Percentiles rank a stretch among this genome's conserved stretches.
Evolutionary conservation across 2,797 vertebrate genomes (phyloP).

Genomic region (Aulostomus chinensis): DNA sequence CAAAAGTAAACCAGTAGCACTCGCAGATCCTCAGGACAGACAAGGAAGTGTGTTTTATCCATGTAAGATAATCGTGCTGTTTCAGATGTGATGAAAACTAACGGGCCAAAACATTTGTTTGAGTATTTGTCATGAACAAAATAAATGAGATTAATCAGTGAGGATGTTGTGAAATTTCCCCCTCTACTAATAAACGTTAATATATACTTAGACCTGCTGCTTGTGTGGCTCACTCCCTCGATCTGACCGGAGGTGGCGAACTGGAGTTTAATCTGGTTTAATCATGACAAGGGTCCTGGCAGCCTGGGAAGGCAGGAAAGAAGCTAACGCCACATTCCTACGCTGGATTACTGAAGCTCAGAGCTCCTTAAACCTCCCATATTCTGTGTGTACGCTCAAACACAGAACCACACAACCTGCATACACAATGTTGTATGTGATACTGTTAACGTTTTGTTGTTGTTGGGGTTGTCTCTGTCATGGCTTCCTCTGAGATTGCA

Average conservation of each 20-base stretch:
- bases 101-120: too few species aligned
- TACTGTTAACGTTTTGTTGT: too few species aligned
- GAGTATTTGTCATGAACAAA: too few species aligned
- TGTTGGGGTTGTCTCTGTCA: too few species aligned
- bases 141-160: too few species aligned
- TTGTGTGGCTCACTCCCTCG: slow-evolving; percentile 3
- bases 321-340: slow-evolving; percentile 74
- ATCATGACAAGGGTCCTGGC: slow-evolving; percentile 58
- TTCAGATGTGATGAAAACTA: too few species aligned
- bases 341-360: slow-evolving; percentile 69
- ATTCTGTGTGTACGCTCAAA: slow-evolving; percentile 19
- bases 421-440: slow-evolving; percentile 9
- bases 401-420: slow-evolving; percentile 14
- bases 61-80: too few species aligned
- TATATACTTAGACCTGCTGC: not conserved
- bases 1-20: too few species aligned
- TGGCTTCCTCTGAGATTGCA: slow-evolving; percentile 22
- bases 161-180: too few species aligned
- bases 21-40: too few species aligned
- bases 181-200: too few species aligned
- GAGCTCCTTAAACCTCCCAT: slow-evolving; percentile 55
- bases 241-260: slow-evolving; percentile 29
- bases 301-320: slow-evolving; percentile 68
- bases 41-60: too few species aligned
- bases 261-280: slow-evolving; percentile 64